These are phyloP conservation scores for Leptoclinus maculatus DNA, from an alignment of 2,797 vertebrate species.

Conservation along the genomic window DNA sequence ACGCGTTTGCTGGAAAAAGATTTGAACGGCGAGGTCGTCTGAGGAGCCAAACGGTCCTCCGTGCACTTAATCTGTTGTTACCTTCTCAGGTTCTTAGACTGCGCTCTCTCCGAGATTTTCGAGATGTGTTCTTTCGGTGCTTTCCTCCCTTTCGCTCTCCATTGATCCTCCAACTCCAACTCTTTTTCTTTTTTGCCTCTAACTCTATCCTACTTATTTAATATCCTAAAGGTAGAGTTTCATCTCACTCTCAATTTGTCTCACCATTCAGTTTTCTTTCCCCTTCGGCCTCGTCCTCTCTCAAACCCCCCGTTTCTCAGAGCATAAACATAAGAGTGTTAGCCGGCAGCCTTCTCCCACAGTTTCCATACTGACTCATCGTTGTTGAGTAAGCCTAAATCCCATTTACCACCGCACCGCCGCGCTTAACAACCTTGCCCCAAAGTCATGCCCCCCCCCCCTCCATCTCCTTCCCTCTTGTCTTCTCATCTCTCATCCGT, in stretches of 20 bases:
- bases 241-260: slow-evolving; percentile 22
- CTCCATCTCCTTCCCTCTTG: slow-evolving; percentile 14
- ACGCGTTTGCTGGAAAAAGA: slow-evolving; percentile 24
- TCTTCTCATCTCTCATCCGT: slow-evolving; percentile 60
- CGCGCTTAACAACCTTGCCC: slow-evolving; percentile 57
- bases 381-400: slow-evolving; percentile 75
- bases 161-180: slow-evolving; percentile 11
- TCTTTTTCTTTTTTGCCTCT: background rate
- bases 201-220: slow-evolving; percentile 24
- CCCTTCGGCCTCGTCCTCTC: background rate
- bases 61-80: slow-evolving; percentile 30
- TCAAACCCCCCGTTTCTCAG: slow-evolving; percentile 39
- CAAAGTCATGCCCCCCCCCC: slow-evolving; percentile 49
- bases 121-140: background rate
- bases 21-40: slow-evolving; percentile 26
- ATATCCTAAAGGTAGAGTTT: slow-evolving; percentile 47
- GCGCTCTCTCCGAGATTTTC: slow-evolving; percentile 5
- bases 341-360: slow-evolving; percentile 57
- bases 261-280: background rate
- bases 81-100: slow-evolving; percentile 34
- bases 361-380: slow-evolving; percentile 76
- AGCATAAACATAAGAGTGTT: slow-evolving; percentile 59
- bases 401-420: slow-evolving; percentile 65
- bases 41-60: slow-evolving; percentile 30
- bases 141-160: slow-evolving; percentile 12